Conservation (phyloP, 2,888 invertebrate species). For the Villa cingulata region DNA sequence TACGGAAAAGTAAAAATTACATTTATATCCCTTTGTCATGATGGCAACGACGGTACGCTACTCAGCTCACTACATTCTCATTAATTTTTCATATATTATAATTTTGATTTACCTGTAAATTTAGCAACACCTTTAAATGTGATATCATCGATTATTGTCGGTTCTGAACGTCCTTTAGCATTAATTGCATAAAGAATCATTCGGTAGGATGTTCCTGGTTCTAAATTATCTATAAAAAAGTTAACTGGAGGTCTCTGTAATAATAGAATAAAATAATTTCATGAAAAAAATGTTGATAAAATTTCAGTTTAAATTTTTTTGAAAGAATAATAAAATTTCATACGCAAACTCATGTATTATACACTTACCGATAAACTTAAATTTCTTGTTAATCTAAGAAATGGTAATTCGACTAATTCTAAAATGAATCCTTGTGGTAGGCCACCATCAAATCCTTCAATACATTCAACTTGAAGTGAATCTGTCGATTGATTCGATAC, state of each 20-base stretch:
- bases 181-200: conserved; percentile 76
- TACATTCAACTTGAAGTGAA: conserved; percentile 70
- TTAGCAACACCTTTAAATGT: conserved; percentile 77
- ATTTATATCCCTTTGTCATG: too few relatives aligned
- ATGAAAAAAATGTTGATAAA: background rate
- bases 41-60: too few relatives aligned
- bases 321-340: too few relatives aligned
- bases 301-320: background rate
- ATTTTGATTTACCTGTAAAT: conserved; percentile 53
- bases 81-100: too few relatives aligned
- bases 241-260: conserved; percentile 31
- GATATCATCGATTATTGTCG: conserved; percentile 68
- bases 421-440: conserved; percentile 75
- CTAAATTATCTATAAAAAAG: conserved; percentile 40
- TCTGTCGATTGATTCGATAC: conserved; percentile 76
- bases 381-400: conserved; percentile 39
- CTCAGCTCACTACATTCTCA: too few relatives aligned
- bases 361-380: conserved; percentile 28
- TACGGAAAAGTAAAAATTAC: too few relatives aligned
- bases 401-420: conserved; percentile 62
- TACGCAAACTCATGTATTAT: too few relatives aligned
- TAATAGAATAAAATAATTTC: background rate
- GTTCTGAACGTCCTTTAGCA: conserved; percentile 75
- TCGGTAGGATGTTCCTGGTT: conserved; percentile 62
- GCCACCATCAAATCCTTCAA: conserved; percentile 78